These are phyloP conservation scores for Caenorhabditis sulstoni DNA, from an alignment of 2,888 invertebrate genomes.

Conservation along the genomic window DNA sequence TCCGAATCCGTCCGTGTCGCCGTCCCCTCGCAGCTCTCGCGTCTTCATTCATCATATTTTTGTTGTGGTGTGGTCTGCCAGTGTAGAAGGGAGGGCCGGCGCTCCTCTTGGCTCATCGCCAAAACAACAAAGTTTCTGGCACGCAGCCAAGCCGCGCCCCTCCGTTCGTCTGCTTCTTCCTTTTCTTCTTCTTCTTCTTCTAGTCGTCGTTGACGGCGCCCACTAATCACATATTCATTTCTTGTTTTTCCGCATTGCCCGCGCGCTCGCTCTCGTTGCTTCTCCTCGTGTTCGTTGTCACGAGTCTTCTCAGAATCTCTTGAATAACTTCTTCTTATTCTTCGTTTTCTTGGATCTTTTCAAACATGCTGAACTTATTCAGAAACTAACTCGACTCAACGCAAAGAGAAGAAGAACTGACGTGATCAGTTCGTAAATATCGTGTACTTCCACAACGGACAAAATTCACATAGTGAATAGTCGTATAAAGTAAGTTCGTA, in stretches of 20 bases:
- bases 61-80: slow-evolving; percentile 45
- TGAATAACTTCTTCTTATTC: slow-evolving; percentile 23
- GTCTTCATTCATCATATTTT: slow-evolving; percentile 44
- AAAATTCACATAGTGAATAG: slow-evolving; percentile 5
- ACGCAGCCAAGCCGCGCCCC: slow-evolving; percentile 41
- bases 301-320: slow-evolving; percentile 53
- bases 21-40: slow-evolving; percentile 10
- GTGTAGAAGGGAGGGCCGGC: slow-evolving; percentile 7
- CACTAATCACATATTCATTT: slow-evolving; percentile 60
- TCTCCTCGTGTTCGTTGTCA: slow-evolving; percentile 56
- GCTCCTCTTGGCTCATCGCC: slow-evolving; percentile 35
- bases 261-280: slow-evolving; percentile 41
- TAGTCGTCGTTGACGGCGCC: slow-evolving; percentile 29
- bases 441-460: slow-evolving; percentile 15
- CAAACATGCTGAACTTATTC: slow-evolving; percentile 8
- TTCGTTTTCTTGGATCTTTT: slow-evolving; percentile 6
- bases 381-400: slow-evolving; percentile 26
- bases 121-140: slow-evolving; percentile 61
- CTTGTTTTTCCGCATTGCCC: slow-evolving; percentile 54
- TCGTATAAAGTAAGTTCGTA: slow-evolving; percentile 33
- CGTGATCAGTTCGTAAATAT: slow-evolving; percentile 4
- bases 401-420: slow-evolving; percentile 17
- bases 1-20: slow-evolving; percentile 15
- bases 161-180: slow-evolving; percentile 47
- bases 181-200: slow-evolving; percentile 41